Base-by-base conservation (phyloP, 2,797 vertebrate genomes). In the Sebastes hopkinsi region DNA sequence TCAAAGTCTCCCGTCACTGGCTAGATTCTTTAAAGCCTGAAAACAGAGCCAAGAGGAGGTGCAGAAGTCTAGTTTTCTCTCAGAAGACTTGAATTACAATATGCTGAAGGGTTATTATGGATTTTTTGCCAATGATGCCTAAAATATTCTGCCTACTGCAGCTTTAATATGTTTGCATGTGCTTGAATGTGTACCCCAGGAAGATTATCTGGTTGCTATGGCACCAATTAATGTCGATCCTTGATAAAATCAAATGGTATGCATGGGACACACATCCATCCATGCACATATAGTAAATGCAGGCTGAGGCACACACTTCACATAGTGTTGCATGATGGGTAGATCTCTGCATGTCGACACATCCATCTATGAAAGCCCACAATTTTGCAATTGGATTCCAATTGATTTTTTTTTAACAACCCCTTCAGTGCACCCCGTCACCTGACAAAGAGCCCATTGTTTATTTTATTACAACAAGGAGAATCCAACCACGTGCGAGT, bases 401-500 rank as follows among this genome's bases (percentile, higher is more conserved):
- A 93, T 92, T 87, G 85, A 91, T 92, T 92, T 88, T 72, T 72
- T 74, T 54, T 81, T 84, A 56, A 82, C 80, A 64, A 18, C 36
- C 70, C 70, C 27, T 80, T 68, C 75, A 62, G 67, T 50, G 25
- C 71, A 56, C 25, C 58, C 60, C 10, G 38, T 68, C 80, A 59
- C 68, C 67, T 64, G 91, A 91, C 88, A 81, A 79, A 91, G 76
- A 75, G 77, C 25, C 83, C 20, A 68, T 90, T 89, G 85, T 90
- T 87, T 84, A 36, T 86, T 87, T 89, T 79, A 80, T 84, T 64
- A 80, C 64, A 82, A 77, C 75, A 50, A 64, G 6, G 76, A 73
- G 67, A 69, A 78, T 77, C 46, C 54, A 68, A 65, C 54, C 71
- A 62, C 38, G 79, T 75, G 69, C 0, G 52, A 62, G 67, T 14